A percentile compares a stretch with the other conserved stretches of the same genome.
Conservation (phyloP, 2,113 vertebrate species). For the Menidia beryllina region DNA sequence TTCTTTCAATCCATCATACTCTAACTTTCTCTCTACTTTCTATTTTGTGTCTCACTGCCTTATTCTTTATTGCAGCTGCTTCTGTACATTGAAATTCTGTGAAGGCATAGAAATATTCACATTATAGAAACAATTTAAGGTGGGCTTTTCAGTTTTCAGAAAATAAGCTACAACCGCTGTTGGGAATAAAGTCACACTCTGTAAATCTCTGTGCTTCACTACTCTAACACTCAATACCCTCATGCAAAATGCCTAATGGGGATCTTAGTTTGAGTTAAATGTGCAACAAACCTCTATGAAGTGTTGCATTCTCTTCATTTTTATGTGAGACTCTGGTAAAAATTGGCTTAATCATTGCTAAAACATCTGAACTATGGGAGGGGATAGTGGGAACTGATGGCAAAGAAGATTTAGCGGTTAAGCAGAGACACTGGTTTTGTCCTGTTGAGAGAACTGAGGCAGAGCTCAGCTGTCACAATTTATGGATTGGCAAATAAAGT, state of each 20-base stretch:
- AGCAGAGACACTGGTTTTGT: constrained; percentile 44
- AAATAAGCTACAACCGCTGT: constrained; percentile 41
- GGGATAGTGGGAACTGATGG: constrained; percentile 36
- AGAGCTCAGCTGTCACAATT: background rate
- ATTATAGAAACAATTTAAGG: constrained; percentile 49
- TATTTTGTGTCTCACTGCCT: background rate
- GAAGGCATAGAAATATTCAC: constrained; percentile 18
- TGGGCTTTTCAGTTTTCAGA: constrained; percentile 37
- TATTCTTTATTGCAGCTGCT: constrained; percentile 1
- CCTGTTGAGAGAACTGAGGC: constrained; percentile 22
- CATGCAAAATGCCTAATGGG: background rate
- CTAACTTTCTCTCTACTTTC: constrained; percentile 10
- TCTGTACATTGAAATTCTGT: constrained; percentile 30
- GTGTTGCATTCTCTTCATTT: background rate
- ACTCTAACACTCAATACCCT: background rate
- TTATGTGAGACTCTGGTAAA: background rate
- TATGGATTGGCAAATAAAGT: background rate
- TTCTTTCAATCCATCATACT: background rate
- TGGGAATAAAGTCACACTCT: constrained; percentile 12
- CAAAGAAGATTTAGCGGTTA: constrained; percentile 59
- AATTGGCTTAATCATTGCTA: constrained; percentile 52
- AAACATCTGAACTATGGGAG: constrained; percentile 52
- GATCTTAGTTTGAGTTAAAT: background rate
- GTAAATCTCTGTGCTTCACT: no score
- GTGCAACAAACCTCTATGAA: background rate